Evolutionary conservation across 2,888 invertebrate species (phyloP).

Genomic region (Seira sanloemensis): DNA sequence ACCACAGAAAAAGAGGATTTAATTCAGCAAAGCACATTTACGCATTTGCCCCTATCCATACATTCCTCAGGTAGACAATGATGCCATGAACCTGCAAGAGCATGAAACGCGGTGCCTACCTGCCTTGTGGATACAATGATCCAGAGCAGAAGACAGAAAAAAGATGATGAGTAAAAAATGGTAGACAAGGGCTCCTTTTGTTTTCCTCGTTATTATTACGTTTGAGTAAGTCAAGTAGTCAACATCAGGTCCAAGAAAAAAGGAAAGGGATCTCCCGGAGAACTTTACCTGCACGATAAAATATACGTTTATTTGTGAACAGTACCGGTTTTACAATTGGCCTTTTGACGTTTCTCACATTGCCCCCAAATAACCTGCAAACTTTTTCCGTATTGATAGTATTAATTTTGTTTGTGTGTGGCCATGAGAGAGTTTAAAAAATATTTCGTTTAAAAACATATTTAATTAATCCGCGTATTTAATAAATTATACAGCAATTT

Average conservation of each 20-base stretch:
- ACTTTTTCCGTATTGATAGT: neutral
- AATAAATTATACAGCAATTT: too few species aligned
- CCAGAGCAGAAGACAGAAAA: conserved; percentile 39
- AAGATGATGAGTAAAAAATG: conserved; percentile 28
- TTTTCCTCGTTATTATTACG: conserved; percentile 56
- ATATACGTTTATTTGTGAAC: conserved; percentile 15
- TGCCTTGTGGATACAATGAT: conserved; percentile 19
- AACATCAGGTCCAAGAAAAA: conserved; percentile 53
- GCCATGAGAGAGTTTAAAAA: neutral
- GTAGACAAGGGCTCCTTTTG: conserved; percentile 60
- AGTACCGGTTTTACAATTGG: conserved; percentile 8
- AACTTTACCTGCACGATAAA: neutral
- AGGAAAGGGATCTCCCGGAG: neutral
- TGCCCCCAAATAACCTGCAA: conserved; percentile 26
- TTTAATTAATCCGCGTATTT: too few species aligned
- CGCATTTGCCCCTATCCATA: conserved; percentile 19
- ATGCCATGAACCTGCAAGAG: conserved; percentile 36
- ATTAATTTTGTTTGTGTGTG: conserved; percentile 16
- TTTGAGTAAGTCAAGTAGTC: conserved; percentile 60
- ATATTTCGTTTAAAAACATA: too few species aligned
- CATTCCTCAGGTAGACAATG: conserved; percentile 28
- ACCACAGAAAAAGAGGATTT: conserved; percentile 16
- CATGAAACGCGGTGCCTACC: conserved; percentile 24
- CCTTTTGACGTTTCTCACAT: conserved; percentile 51
- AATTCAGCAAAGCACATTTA: conserved; percentile 21